Evolutionary conservation across 2,888 invertebrate species (phyloP).

Genomic region (Clostera curtula): DNA sequence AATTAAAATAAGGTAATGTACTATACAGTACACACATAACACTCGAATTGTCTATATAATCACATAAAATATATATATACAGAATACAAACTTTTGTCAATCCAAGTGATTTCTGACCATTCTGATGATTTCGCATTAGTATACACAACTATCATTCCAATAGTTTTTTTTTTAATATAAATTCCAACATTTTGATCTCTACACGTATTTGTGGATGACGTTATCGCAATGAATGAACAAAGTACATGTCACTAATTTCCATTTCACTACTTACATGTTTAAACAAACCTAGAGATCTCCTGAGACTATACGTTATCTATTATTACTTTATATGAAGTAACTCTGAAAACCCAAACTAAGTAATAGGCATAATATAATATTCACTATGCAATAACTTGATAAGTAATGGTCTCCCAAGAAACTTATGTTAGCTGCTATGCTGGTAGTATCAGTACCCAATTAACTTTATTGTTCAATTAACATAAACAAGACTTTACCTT

Average conservation of each 20-base stretch:
- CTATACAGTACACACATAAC: background rate
- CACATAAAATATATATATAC: no score
- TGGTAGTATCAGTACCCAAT: no score
- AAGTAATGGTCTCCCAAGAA: no score
- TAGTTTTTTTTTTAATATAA: background rate
- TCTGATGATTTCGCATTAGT: no score
- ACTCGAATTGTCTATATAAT: no score
- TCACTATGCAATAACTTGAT: constrained; percentile 1
- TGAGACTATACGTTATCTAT: constrained; percentile 8
- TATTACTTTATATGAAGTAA: constrained; percentile 3
- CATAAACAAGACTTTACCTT: no score
- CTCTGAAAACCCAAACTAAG: constrained; percentile 12
- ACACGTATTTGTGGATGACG: constrained; percentile 12
- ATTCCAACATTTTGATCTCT: constrained; percentile 3
- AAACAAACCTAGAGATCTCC: constrained; percentile 4
- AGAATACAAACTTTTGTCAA: no score
- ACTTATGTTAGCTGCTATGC: no score
- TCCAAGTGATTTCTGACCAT: no score
- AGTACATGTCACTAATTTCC: constrained; percentile 10
- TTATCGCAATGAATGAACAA: constrained; percentile 23
- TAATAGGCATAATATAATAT: constrained; percentile 6
- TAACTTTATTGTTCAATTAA: no score
- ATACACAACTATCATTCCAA: no score
- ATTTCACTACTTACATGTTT: constrained; percentile 8
- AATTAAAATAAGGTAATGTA: constrained; percentile 4